These are phyloP conservation scores for Netelia melanura DNA, from an alignment of 2,888 invertebrate species.

Conservation along the genomic window DNA sequence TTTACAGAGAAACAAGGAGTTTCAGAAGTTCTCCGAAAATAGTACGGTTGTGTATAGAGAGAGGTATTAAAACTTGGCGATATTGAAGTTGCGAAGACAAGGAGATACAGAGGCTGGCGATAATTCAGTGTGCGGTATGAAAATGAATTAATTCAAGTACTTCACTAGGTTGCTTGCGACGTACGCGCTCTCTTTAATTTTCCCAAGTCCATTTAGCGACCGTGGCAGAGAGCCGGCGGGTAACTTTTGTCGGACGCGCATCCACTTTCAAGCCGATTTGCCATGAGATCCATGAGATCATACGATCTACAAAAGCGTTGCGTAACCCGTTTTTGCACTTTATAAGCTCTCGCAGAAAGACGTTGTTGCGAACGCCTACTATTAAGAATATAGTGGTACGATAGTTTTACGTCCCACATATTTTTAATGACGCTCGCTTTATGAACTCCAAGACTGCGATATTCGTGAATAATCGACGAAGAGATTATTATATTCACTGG, in stretches of 20 bases:
- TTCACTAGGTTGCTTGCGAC: not conserved
- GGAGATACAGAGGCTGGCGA: not conserved
- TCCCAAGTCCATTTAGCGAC: slow-evolving; percentile 21
- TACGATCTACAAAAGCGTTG: slow-evolving; percentile 73
- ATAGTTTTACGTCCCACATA: slow-evolving; percentile 71
- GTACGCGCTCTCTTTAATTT: slow-evolving; percentile 9
- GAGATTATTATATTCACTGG: not conserved
- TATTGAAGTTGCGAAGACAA: not conserved
- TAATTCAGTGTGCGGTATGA: not conserved
- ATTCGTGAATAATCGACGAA: slow-evolving; percentile 49
- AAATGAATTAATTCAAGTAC: not conserved
- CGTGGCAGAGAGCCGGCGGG: not conserved
- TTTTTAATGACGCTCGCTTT: slow-evolving; percentile 57
- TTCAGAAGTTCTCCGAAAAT: slow-evolving; percentile 28
- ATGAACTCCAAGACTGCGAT: slow-evolving; percentile 4
- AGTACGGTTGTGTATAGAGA: not conserved
- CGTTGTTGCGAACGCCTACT: slow-evolving; percentile 60
- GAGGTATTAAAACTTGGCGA: not conserved
- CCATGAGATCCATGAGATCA: slow-evolving; percentile 74
- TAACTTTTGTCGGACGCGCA: not conserved
- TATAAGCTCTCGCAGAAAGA: slow-evolving; percentile 39
- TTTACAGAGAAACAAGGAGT: not conserved
- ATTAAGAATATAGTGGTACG: slow-evolving; percentile 53
- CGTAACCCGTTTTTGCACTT: slow-evolving; percentile 67
- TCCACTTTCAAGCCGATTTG: slow-evolving; percentile 61